Evolutionary conservation across 2,113 vertebrate genomes (phyloP).

Genomic region (Ammodytes marinus): DNA sequence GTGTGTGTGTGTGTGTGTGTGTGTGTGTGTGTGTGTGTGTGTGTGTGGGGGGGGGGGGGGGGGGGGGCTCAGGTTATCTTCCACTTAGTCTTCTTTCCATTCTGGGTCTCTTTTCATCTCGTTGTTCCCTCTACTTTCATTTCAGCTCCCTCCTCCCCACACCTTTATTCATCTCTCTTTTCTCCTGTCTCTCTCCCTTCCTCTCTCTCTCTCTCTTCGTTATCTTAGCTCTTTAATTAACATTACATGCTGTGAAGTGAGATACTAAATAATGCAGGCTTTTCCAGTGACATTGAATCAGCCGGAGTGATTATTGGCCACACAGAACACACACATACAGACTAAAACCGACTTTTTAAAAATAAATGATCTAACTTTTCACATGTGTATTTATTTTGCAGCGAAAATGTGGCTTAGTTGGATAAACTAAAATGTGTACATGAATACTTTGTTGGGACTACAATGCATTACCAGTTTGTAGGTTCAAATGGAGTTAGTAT

Average conservation of each 20-base stretch:
- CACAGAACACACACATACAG: slow-evolving; percentile 30
- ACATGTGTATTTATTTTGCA: slow-evolving; percentile 10
- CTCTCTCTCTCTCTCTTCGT: slow-evolving; percentile 16
- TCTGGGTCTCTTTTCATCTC: slow-evolving; percentile 10
- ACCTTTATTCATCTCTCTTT: slow-evolving; percentile 24
- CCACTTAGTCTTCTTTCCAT: slow-evolving; percentile 38
- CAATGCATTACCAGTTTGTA: neutral
- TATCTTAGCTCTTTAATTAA: slow-evolving; percentile 82
- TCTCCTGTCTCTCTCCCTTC: slow-evolving; percentile 29
- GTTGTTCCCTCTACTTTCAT: slow-evolving; percentile 26
- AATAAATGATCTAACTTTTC: slow-evolving; percentile 16
- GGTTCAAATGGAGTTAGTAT: neutral
- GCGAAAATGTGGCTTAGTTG: slow-evolving; percentile 5
- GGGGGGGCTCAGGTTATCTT: slow-evolving; percentile 27
- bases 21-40: slow-evolving; percentile 2
- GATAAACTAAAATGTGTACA: slow-evolving; percentile 1
- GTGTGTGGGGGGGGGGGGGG: neutral
- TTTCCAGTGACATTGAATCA: slow-evolving; percentile 78
- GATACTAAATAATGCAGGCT: slow-evolving; percentile 82
- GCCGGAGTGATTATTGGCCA: slow-evolving; percentile 72
- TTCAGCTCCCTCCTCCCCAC: slow-evolving; percentile 20
- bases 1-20: slow-evolving; percentile 7
- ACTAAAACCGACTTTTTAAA: slow-evolving; percentile 7
- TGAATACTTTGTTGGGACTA: neutral
- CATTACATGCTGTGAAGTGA: slow-evolving; percentile 75